phyloP scores from a whole-genome alignment of 2,113 vertebrate genomes.

The Tichodroma muraria region DNA sequence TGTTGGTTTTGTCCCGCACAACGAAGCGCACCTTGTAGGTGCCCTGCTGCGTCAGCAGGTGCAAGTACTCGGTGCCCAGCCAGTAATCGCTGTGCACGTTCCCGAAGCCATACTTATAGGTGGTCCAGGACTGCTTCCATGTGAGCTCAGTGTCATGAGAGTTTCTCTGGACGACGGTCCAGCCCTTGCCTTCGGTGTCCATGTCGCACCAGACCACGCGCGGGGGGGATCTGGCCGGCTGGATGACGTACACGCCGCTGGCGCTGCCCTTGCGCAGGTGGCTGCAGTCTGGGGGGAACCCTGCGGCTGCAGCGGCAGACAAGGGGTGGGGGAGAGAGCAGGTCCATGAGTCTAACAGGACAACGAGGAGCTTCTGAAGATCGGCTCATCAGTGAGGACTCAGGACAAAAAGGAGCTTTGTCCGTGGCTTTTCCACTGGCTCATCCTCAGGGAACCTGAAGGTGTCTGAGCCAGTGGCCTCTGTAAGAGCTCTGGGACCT shows the following conservation, averaged over 20 bases:
- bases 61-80: constrained; percentile 62
- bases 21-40: constrained; percentile 67
- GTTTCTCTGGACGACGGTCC: constrained; percentile 61
- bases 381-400: neutral
- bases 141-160: neutral
- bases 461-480: neutral
- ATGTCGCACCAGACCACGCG: constrained; percentile 62
- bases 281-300: constrained; percentile 57
- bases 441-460: neutral
- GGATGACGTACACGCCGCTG: constrained; percentile 54
- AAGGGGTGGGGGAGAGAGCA: neutral
- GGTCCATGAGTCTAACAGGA: neutral
- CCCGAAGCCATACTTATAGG: constrained; percentile 62
- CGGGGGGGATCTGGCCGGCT: neutral
- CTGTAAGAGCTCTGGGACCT: neutral
- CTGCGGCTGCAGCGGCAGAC: neutral
- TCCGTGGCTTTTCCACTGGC: neutral
- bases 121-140: constrained; percentile 57
- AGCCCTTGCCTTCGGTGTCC: constrained; percentile 59
- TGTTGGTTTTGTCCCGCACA: neutral
- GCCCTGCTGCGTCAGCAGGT: constrained; percentile 53
- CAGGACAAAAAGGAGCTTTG: neutral
- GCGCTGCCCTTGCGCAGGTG: neutral
- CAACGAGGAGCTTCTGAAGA: neutral
- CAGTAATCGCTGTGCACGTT: constrained; percentile 46